phyloP scores from a whole-genome alignment of 2,797 vertebrate genomes.

The Chlorospingus flavigularis region DNA sequence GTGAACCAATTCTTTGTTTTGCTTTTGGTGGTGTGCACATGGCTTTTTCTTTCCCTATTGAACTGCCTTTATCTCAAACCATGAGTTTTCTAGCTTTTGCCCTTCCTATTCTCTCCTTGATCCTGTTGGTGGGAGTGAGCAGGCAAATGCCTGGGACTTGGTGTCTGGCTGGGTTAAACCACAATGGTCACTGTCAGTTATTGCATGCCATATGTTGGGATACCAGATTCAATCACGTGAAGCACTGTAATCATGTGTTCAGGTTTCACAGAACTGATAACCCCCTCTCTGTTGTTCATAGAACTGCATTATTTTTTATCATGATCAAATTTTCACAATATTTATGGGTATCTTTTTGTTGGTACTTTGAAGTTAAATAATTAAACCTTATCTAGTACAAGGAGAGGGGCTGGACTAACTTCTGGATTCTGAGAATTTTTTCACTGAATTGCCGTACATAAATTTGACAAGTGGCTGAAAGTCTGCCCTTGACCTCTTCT shows the following conservation, averaged over 20 bases:
- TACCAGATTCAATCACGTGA: background rate
- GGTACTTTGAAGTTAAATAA: background rate
- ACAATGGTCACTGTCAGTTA: background rate
- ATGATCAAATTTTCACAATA: background rate
- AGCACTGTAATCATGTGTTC: background rate
- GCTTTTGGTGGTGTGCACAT: background rate
- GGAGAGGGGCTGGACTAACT: background rate
- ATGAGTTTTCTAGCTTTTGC: background rate
- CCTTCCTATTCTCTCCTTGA: rapidly evolving
- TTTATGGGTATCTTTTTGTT: background rate
- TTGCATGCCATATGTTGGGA: background rate
- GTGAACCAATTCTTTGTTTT: background rate
- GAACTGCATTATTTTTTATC: background rate
- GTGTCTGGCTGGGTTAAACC: background rate
- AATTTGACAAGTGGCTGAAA: background rate
- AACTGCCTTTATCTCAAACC: background rate
- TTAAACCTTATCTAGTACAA: background rate
- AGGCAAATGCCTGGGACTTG: rapidly evolving
- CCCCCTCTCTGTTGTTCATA: rapidly evolving
- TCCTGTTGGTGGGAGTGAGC: background rate
- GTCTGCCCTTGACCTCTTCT: background rate
- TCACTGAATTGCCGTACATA: background rate
- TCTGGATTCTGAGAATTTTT: background rate
- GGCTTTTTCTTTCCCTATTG: background rate
- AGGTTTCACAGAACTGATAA: background rate